These are phyloP conservation scores for Agrotis puta DNA, from an alignment of 2,888 invertebrate genomes.

Conservation along the genomic window DNA sequence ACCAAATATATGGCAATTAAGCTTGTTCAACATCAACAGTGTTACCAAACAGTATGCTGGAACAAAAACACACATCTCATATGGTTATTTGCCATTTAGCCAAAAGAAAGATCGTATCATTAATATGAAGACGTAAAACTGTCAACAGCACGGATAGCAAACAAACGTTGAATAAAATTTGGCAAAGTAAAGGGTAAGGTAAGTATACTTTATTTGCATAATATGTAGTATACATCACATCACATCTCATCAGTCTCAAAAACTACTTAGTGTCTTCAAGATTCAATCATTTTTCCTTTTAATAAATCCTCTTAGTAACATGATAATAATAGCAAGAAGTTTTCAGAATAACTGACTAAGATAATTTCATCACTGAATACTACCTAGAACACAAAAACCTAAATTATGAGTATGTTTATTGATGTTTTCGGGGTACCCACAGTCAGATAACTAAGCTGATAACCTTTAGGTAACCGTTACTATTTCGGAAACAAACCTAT, in stretches of 20 bases:
- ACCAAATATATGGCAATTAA: conserved; percentile 28
- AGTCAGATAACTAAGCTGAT: conserved; percentile 27
- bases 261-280: not conserved
- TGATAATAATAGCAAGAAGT: not conserved
- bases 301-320: not conserved
- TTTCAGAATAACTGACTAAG: not conserved
- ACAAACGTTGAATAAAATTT: conserved; percentile 62
- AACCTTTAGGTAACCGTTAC: conserved; percentile 29
- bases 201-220: too few relatives aligned
- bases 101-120: conserved; percentile 70
- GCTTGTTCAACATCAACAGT: conserved; percentile 29
- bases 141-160: conserved; percentile 66
- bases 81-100: conserved; percentile 49
- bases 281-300: not conserved
- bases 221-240: too few relatives aligned
- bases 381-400: conserved; percentile 1
- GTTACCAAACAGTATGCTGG: conserved; percentile 32
- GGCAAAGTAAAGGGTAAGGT: conserved; percentile 27
- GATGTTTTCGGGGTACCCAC: conserved; percentile 9
- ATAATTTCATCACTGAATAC: not conserved
- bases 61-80: conserved; percentile 67
- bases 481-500: conserved; percentile 56
- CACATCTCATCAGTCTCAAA: not conserved
- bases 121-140: conserved; percentile 72
- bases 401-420: conserved; percentile 12